Base-by-base conservation (phyloP, 2,113 vertebrate genomes). In the Rhinopomastus cyanomelas region DNA sequence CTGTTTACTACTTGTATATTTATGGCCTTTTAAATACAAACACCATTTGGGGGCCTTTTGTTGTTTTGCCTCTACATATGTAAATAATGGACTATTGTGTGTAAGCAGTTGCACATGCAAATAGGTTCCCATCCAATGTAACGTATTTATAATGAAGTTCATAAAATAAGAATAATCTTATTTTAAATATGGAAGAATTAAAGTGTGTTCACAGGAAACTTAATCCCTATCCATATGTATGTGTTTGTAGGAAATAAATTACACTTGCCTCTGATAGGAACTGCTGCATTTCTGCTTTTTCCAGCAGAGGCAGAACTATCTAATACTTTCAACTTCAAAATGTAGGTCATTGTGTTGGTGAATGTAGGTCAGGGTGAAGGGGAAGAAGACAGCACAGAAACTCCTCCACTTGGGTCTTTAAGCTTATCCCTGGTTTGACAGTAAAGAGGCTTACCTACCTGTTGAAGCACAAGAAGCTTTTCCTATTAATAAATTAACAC, bases 351-450 rank as follows among this genome's bases (percentile, higher is more conserved):
- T 87, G 85, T 88, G 92, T 75, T 95, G 87, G 86, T 49, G 12
- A 96, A 94, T 92, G 85, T 94, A 94, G 95, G 84, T 93, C 94
- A 93, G 68, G 75, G 51, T 69, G 87, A 96, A 95, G 86, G 87
- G 92, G 90, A 91, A 96, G 74, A 92, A 95, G 83, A 65, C 74
- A 92, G 94, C 89, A 81, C 77, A 48, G 86, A 88, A 90, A 93
- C 79, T 92, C 93, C 91, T 95, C 91, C 92, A 79, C 92, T n/a
- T 69, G 80, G 87, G 73, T 96, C 93, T 95, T 95, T 92, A 85
- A 94, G 94, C 89, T 97, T 96, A 96, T 96, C 95, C 88, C 77
- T 92, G 66, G 93, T 96, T 87, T 87, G 85, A 96, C 90, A 92
- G 81, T 87, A 91, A 91, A 93, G 94, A 97, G 77, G 81, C 92